Percentiles rank a stretch among this genome's conserved stretches.
phyloP scores from a whole-genome alignment of 1,140 invertebrate genomes.

The Hyphantria cunea region DNA sequence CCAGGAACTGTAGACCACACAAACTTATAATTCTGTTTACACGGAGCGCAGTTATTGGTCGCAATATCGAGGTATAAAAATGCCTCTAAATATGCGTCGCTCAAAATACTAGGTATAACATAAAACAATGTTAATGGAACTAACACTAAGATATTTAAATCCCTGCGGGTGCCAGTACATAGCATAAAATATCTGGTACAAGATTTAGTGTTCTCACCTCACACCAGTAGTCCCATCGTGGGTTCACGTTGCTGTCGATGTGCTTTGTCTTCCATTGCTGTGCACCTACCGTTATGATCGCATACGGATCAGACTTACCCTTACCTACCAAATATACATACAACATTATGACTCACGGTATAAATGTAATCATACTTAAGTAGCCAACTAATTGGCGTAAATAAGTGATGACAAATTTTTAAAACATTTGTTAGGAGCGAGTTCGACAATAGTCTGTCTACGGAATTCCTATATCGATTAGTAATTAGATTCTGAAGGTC shows the following conservation, averaged over 20 bases:
- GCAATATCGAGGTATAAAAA: too few species aligned
- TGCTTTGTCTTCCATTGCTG: slow-evolving; percentile 94
- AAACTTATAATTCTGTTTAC: background rate
- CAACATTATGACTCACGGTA: too few species aligned
- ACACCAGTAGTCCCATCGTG: slow-evolving; percentile 96
- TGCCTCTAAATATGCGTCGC: too few species aligned
- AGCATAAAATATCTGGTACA: background rate
- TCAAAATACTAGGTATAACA: too few species aligned
- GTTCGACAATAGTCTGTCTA: too few species aligned
- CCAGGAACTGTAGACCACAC: background rate
- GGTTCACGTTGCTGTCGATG: slow-evolving; percentile 95
- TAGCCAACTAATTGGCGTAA: too few species aligned
- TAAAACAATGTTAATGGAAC: background rate
- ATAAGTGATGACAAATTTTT: too few species aligned
- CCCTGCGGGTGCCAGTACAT: slow-evolving; percentile 9
- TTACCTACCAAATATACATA: slow-evolving; percentile 81
- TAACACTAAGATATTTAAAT: slow-evolving; percentile 6
- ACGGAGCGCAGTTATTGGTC: too few species aligned
- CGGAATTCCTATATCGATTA: too few species aligned
- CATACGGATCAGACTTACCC: slow-evolving; percentile 98
- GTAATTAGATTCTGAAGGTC: too few species aligned
- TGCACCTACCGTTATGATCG: slow-evolving; percentile 92
- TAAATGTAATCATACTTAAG: too few species aligned
- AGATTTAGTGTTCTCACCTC: slow-evolving; percentile 85
- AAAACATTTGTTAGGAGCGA: too few species aligned